Evolutionary conservation across 2,113 vertebrate species (phyloP), one percentile per base, ranked within the genome.

Genomic region (Channa argus): DNA sequence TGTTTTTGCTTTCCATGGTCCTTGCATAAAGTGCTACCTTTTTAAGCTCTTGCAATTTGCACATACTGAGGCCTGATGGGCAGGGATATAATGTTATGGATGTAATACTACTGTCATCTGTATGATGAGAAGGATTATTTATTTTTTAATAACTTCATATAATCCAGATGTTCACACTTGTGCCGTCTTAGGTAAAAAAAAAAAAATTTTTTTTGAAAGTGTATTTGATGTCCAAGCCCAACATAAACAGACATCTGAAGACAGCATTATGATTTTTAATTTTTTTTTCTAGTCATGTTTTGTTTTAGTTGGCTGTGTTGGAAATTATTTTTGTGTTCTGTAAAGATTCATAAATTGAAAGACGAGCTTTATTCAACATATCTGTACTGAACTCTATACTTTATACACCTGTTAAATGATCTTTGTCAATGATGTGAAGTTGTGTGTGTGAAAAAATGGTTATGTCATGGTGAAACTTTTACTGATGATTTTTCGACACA

Each of bases 101-200:
- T 90, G 87, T 92, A 69, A 79, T 86, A 89, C 93, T 94, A 90
- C 89, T 91, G 90, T 92, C 71, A 83, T 87, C 73, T 92, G 73
- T 89, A 69, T 83, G 84, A 93, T 89, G 90, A 88, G 70, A 91
- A 91, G 50, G 86, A 56, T 84, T 90, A 95, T 94, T 95, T 94
- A 94, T 95, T 95, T 94, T 89, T 84, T 71, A 84, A 85, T 79
- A 78, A 63, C 64, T 58, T 81, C 68, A 78, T 62, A 82, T 85
- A 69, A 88, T 80, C 71, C 63, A 71, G 73, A 73, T 50, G 34
- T 50, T 63, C 3, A 11, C 38, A 62, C 47, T 44, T 66, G 24
- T 73, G 77, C 43, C 67, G 68, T 62, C 41, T 75, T 7, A 11
- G 56, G 60, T 85, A 77, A n/a, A n/a, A n/a, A n/a, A n/a, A n/a